These are phyloP conservation scores for Boleophthalmus pectinirostris DNA, from an alignment of 2,113 vertebrate species.

Conservation along the genomic window DNA sequence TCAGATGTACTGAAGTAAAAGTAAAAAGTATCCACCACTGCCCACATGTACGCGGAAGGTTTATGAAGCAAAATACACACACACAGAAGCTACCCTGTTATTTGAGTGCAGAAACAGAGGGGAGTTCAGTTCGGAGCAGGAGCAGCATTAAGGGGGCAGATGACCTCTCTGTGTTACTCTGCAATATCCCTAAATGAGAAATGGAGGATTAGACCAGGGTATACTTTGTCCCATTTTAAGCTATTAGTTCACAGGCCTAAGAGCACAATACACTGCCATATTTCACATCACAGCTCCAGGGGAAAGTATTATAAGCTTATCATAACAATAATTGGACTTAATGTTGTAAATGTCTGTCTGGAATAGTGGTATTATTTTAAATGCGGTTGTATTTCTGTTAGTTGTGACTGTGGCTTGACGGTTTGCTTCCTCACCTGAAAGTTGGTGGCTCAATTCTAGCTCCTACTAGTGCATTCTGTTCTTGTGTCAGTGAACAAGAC, in stretches of 20 bases:
- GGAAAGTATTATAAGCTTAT: neutral
- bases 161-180: slow-evolving; percentile 53
- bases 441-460: no score
- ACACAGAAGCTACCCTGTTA: slow-evolving; percentile 48
- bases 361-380: neutral
- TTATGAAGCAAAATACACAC: slow-evolving; percentile 15
- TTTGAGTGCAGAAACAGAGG: slow-evolving; percentile 47
- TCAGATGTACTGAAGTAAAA: no score
- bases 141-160: slow-evolving; percentile 60
- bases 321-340: neutral
- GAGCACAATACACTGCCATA: neutral
- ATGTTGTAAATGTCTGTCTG: neutral
- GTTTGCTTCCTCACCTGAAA: no score
- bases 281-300: neutral
- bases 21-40: no score
- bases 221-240: neutral
- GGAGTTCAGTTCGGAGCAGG: slow-evolving; percentile 53
- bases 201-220: slow-evolving; percentile 45
- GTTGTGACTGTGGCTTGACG: no score
- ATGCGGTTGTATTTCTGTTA: no score
- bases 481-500: no score
- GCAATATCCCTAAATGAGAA: slow-evolving; percentile 58
- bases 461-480: no score
- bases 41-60: slow-evolving; percentile 22
- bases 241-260: neutral